phyloP scores from a whole-genome alignment of 2,797 vertebrate species.

The Mastacembelus armatus region DNA sequence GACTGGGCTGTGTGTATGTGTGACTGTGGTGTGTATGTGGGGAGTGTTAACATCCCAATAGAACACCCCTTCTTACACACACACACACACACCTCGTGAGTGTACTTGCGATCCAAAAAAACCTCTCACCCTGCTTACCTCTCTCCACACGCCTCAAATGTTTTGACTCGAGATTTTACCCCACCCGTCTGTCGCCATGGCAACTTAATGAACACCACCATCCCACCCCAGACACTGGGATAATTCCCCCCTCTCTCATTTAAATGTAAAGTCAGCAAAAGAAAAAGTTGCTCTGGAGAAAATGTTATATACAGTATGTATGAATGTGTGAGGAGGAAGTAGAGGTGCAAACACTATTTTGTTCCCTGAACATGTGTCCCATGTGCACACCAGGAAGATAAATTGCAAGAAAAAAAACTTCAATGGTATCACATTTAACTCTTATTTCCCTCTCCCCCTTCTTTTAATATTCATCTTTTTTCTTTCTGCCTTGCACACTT shows the following conservation, averaged over 20 bases:
- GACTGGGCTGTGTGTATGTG: conserved; percentile 39
- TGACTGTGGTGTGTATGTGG: conserved; percentile 21
- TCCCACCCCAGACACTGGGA: conserved; percentile 70
- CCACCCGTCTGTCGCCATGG: conserved; percentile 71
- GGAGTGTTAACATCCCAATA: conserved; percentile 34
- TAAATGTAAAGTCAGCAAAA: conserved; percentile 84
- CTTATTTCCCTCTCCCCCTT: neutral
- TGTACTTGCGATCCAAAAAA: conserved; percentile 27
- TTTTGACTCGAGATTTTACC: conserved; percentile 66
- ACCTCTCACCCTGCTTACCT: conserved; percentile 35
- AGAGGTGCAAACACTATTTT: neutral
- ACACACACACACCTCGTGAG: conserved; percentile 24
- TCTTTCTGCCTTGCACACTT: conserved; percentile 20
- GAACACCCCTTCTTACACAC: conserved; percentile 23
- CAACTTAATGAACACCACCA: conserved; percentile 57
- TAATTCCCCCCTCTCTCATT: conserved; percentile 76
- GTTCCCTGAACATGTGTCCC: conserved; percentile 28
- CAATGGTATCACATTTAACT: conserved; percentile 32
- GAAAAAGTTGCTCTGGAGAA: conserved; percentile 65
- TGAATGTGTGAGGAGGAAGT: conserved; percentile 14
- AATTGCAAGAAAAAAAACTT: conserved; percentile 36
- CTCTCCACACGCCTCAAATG: conserved; percentile 49
- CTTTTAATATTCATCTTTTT: conserved; percentile 38
- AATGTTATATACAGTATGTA: conserved; percentile 55
- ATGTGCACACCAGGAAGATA: conserved; percentile 37